Conservation (phyloP, 1,140 invertebrate species). For the Dinoponera quadriceps region DNA sequence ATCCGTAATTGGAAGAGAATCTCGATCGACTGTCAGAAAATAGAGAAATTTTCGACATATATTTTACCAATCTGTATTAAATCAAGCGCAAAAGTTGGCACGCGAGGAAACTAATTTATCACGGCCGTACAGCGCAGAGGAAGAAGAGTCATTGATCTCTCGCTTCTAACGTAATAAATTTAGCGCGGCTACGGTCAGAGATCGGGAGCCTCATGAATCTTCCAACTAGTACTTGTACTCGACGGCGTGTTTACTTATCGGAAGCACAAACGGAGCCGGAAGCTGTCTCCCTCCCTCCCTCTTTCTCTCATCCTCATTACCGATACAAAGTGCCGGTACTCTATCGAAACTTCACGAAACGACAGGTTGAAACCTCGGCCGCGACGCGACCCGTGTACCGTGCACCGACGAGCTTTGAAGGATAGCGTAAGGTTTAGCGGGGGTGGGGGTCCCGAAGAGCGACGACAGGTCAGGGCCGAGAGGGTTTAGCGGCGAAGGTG, state of each 20-base stretch:
- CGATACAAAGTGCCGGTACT: neutral
- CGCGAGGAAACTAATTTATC: too few species aligned
- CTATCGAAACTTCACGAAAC: neutral
- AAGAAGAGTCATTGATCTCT: too few species aligned
- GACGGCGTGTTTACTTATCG: neutral
- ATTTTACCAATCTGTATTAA: too few species aligned
- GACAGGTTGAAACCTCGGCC: neutral
- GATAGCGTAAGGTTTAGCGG: conserved; percentile 55
- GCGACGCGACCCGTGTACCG: neutral
- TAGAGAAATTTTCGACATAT: too few species aligned
- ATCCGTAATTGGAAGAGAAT: too few species aligned
- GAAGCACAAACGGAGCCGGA: neutral
- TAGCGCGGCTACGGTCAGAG: too few species aligned
- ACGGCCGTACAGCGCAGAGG: too few species aligned
- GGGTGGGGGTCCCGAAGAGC: conserved; percentile 18
- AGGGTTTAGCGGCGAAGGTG: conserved; percentile 65
- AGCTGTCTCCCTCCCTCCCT: neutral
- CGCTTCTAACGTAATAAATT: too few species aligned
- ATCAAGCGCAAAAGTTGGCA: too few species aligned
- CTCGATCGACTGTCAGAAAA: too few species aligned
- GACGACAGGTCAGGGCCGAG: conserved; percentile 70
- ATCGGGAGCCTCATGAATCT: neutral
- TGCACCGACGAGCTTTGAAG: conserved; percentile 5
- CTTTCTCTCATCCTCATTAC: neutral
- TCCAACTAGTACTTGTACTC: neutral